Percentiles rank a stretch among this genome's conserved stretches.
These are phyloP conservation scores for Phrixothrix hirtus DNA, from an alignment of 2,888 invertebrate species.

Conservation along the genomic window DNA sequence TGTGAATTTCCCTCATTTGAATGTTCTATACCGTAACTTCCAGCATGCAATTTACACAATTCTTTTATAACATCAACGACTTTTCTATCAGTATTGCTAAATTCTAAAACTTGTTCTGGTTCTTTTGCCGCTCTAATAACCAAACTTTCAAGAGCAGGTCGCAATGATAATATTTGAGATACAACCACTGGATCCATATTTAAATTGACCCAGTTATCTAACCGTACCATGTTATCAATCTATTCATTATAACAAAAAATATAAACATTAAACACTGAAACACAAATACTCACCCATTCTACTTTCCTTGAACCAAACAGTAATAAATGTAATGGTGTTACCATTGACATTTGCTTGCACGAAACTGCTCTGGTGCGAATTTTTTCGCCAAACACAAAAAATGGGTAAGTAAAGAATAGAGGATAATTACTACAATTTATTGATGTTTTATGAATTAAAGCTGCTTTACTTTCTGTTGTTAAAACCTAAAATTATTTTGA, in stretches of 20 bases:
- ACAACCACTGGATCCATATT: conserved; percentile 80
- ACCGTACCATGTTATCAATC: conserved; percentile 72
- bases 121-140: conserved; percentile 78
- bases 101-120: conserved; percentile 75
- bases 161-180: conserved; percentile 79
- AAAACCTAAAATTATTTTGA: conserved; percentile 74
- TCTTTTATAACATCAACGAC: conserved; percentile 72
- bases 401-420: conserved; percentile 86
- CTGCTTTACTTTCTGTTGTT: conserved; percentile 93
- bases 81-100: conserved; percentile 61
- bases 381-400: conserved; percentile 98
- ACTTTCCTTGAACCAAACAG: conserved; percentile 91
- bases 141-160: conserved; percentile 86
- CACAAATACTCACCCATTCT: conserved; percentile 69
- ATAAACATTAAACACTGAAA: too few relatives aligned
- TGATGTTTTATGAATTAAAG: conserved; percentile 94
- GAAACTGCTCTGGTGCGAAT: conserved; percentile 93
- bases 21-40: conserved; percentile 70
- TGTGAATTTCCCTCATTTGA: conserved; percentile 59
- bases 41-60: conserved; percentile 77
- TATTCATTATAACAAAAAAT: too few relatives aligned
- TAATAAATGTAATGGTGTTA: conserved; percentile 88
- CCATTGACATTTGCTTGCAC: conserved; percentile 94
- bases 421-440: conserved; percentile 89
- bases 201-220: conserved; percentile 95